Percentiles rank a stretch among this genome's conserved stretches.
Evolutionary conservation across 2,113 vertebrate genomes (phyloP).

Genomic region (Lanius collurio): DNA sequence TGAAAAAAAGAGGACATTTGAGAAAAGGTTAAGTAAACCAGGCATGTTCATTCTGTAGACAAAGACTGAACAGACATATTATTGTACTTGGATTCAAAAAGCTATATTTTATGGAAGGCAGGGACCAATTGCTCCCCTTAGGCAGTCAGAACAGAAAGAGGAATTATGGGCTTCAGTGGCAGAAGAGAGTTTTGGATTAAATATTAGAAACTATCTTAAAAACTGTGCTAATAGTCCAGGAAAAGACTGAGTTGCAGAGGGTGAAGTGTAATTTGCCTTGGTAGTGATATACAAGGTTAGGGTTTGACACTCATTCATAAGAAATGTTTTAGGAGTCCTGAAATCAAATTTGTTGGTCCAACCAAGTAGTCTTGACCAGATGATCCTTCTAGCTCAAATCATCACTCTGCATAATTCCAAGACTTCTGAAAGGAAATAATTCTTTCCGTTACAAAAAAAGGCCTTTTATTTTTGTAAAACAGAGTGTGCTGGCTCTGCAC

Average conservation of each 20-base stretch:
- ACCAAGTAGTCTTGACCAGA: background rate
- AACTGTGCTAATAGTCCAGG: background rate
- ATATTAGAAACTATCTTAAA: background rate
- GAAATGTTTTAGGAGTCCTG: background rate
- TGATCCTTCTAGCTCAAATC: background rate
- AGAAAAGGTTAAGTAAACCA: background rate
- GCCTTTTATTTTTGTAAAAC: background rate
- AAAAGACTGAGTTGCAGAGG: background rate
- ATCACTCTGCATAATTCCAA: background rate
- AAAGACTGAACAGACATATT: background rate
- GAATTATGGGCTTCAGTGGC: background rate
- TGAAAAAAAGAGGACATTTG: background rate
- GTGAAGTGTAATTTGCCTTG: background rate
- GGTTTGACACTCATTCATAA: background rate
- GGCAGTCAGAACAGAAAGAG: background rate
- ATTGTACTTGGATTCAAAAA: background rate
- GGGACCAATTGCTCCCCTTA: background rate
- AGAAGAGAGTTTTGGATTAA: background rate
- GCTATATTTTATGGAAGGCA: background rate
- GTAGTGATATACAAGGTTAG: background rate
- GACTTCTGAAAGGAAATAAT: background rate
- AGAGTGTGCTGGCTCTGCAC: background rate
- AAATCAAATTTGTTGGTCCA: background rate
- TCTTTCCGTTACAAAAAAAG: background rate
- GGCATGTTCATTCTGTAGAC: background rate